phyloP scores from a whole-genome alignment of 1,140 invertebrate genomes.

The Sitobion miscanthi region DNA sequence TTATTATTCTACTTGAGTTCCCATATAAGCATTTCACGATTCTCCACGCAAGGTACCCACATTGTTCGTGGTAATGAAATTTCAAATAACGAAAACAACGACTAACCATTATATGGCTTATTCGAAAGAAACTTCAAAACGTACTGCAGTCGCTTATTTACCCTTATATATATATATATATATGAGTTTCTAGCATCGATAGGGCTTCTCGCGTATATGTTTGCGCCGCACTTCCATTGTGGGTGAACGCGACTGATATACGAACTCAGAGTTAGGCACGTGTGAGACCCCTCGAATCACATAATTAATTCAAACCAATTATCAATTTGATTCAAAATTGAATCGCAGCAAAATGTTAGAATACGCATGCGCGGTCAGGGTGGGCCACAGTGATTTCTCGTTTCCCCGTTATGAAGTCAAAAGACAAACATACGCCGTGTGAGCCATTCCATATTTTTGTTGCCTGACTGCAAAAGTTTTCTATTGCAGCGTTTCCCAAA shows the following conservation, averaged over 20 bases:
- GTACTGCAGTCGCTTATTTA: neutral
- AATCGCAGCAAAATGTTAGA: too few species aligned
- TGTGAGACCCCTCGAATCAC: neutral
- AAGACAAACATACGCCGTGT: too few species aligned
- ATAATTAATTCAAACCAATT: neutral
- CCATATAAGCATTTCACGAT: neutral
- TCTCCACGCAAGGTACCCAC: neutral
- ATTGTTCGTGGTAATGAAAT: neutral
- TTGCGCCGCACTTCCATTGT: neutral
- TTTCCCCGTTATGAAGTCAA: too few species aligned
- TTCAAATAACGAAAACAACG: neutral
- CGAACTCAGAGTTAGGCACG: neutral
- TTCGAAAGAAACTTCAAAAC: neutral
- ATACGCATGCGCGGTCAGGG: too few species aligned
- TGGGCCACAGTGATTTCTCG: too few species aligned
- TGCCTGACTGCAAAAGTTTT: too few species aligned
- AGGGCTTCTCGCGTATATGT: neutral
- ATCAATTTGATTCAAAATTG: neutral
- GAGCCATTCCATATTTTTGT: too few species aligned
- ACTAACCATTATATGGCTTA: slow-evolving; percentile 7
- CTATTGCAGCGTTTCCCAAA: too few species aligned
- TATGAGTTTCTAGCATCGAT: neutral
- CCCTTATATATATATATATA: too few species aligned
- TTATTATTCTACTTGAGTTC: slow-evolving; percentile 6
- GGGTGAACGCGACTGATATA: neutral